Conservation (phyloP, 2,888 invertebrate genomes). For the Andrena bicolor region DNA sequence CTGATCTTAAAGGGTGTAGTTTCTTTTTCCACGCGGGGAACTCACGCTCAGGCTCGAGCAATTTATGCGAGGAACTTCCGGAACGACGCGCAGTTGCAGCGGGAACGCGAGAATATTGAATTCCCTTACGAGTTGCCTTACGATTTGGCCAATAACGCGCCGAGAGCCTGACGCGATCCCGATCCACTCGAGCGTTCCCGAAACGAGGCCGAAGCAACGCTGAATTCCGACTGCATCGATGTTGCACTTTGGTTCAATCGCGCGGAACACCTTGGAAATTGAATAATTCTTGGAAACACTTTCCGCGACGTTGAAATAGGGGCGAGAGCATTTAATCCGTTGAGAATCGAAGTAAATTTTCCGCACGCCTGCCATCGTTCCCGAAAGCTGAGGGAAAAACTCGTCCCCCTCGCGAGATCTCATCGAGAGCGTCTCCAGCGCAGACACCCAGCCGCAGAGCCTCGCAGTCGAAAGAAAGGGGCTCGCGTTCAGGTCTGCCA, state of each 20-base stretch:
- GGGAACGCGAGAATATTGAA: constrained; percentile 72
- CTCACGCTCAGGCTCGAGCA: constrained; percentile 34
- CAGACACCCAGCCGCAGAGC: constrained; percentile 10
- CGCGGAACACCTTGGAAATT: neutral
- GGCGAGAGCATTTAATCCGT: neutral
- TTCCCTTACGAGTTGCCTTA: constrained; percentile 68
- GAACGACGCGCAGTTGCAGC: constrained; percentile 66
- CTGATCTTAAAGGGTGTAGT: neutral
- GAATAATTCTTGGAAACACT: neutral
- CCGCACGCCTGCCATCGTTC: neutral
- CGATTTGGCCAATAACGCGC: constrained; percentile 56
- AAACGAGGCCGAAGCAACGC: neutral
- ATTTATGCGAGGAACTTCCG: constrained; percentile 71
- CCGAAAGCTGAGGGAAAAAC: neutral
- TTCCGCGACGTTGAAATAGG: neutral
- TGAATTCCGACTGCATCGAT: constrained; percentile 7
- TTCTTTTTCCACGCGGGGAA: neutral
- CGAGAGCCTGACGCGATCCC: constrained; percentile 39
- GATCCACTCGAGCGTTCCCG: constrained; percentile 3
- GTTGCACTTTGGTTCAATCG: constrained; percentile 5
- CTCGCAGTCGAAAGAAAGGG: constrained; percentile 17
- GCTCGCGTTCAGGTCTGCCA: constrained; percentile 1
- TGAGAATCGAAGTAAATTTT: neutral
- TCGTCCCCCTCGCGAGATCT: neutral
- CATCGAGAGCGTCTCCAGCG: neutral